Evolutionary conservation across 2,113 vertebrate genomes (phyloP), one percentile per base, ranked within the genome.

Genomic region (Nyctereutes procyonoides): DNA sequence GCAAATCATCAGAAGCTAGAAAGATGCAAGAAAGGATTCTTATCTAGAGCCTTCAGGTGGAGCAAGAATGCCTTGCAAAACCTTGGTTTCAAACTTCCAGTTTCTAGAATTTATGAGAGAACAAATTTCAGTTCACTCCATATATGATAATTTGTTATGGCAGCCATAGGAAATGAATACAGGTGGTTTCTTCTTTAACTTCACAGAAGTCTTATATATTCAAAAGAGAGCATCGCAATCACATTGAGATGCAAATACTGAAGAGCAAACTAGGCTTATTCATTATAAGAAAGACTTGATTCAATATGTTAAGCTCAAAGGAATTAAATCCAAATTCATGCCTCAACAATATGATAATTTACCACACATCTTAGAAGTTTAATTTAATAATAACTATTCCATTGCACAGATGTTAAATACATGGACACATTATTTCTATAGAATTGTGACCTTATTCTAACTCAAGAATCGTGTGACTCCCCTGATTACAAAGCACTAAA

Each of bases 261-360:
- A 85, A 14, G 24, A 81, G n/a, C 38, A 91, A 81, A 9, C 1
- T 16, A 71, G 16, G 55, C 2, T 55, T 43, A 26, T 76, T 73
- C 20, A 35, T 13, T 71, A 14, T 60, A 26, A 71, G 16, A 88
- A 87, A 1, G 10, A 58, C 26, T n/a, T 38, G 9, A 62, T 79
- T 93, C 67, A 82, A 38, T 48, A 81, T 2, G 20, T 73, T 30
- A 80, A 22, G 20, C 17, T 53, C 67, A 94, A 84, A 81, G 17
- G 17, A 95, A 90, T 90, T 65, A 95, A 92, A 82, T 63, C 20
- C 19, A 62, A 92, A 79, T 43, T 71, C 32, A 19, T 60, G 22
- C 28, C 22, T 86, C 53, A 67, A 85, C 26, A 79, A 48, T n/a
- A 38, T 5, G 32, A 24, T 38, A 93, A 87, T 8, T 51, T 81